Percentiles rank a stretch among this genome's conserved stretches.
These are phyloP conservation scores for Ecliptopera silaceata DNA, from an alignment of 2,888 invertebrate genomes.

Conservation along the genomic window DNA sequence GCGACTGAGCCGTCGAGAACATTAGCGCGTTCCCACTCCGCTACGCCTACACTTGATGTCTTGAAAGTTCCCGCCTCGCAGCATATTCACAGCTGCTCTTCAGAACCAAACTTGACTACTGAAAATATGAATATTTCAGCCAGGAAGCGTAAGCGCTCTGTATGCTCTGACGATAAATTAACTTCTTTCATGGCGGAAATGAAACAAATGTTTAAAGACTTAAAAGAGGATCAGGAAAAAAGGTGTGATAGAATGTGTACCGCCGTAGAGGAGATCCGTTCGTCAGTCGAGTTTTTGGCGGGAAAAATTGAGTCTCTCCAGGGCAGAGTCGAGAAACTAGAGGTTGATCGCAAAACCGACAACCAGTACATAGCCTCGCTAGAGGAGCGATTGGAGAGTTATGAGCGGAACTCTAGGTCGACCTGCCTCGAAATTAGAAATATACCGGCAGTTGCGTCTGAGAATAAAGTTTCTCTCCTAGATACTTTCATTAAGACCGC, in stretches of 20 bases:
- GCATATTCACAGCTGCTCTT: neutral
- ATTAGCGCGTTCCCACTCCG: neutral
- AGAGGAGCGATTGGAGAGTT: neutral
- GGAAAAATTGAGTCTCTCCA: neutral
- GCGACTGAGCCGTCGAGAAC: neutral
- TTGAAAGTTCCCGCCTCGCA: neutral
- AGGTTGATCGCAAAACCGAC: neutral
- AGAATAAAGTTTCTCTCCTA: neutral
- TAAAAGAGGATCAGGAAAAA: neutral
- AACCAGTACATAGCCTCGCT: neutral
- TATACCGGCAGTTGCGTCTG: neutral
- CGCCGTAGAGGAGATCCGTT: neutral
- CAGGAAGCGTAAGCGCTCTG: neutral
- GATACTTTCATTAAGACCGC: neutral
- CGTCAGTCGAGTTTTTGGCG: neutral
- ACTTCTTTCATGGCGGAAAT: neutral
- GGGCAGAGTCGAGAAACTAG: neutral
- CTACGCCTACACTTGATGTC: neutral
- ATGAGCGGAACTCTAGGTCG: neutral
- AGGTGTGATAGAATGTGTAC: neutral
- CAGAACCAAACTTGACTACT: neutral
- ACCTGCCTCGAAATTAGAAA: neutral
- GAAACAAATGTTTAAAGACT: neutral
- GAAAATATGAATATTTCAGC: neutral
- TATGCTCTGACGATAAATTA: neutral